These are phyloP conservation scores for Delphinus delphis DNA, from an alignment of 2,113 vertebrate genomes.

Conservation along the genomic window DNA sequence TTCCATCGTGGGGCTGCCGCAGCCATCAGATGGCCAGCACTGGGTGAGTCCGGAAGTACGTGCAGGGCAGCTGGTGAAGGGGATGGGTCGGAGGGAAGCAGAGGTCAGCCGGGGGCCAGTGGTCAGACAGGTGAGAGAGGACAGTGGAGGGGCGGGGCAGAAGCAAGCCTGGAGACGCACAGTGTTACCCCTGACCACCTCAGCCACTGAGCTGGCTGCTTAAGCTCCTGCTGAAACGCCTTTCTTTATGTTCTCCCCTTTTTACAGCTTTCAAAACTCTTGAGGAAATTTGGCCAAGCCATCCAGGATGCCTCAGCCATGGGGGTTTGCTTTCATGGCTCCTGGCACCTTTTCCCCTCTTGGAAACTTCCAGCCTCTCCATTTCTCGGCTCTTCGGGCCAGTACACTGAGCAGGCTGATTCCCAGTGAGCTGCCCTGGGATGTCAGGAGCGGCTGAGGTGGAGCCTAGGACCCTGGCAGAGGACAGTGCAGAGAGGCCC, in stretches of 20 bases:
- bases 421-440: background rate
- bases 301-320: background rate
- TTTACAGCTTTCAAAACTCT: background rate
- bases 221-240: background rate
- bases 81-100: background rate
- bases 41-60: background rate
- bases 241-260: background rate
- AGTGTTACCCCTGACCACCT: background rate
- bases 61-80: background rate
- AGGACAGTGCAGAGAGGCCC: background rate
- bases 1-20: no score
- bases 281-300: background rate
- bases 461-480: background rate
- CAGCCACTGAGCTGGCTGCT: background rate
- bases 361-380: background rate
- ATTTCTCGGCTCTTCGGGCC: background rate
- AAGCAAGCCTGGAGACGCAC: background rate
- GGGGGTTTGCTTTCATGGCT: background rate
- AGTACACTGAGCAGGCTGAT: background rate
- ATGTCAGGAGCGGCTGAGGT: background rate
- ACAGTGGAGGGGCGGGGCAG: background rate
- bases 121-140: background rate
- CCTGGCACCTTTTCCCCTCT: background rate
- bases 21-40: background rate
- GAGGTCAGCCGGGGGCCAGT: background rate